phyloP scores from a whole-genome alignment of 2,888 invertebrate genomes.

The Cancer borealis region DNA sequence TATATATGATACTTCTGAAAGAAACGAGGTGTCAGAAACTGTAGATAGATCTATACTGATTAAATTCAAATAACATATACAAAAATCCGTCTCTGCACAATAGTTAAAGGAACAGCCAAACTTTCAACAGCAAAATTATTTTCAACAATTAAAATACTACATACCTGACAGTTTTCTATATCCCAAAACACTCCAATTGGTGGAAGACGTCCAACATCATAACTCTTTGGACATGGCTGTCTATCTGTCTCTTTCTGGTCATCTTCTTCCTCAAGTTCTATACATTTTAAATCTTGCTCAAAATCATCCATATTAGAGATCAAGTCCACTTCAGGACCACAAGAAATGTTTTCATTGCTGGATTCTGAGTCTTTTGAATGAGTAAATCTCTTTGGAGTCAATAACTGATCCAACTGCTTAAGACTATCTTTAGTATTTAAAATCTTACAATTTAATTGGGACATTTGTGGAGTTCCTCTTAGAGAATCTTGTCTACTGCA shows the following conservation, averaged over 20 bases:
- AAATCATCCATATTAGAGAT: constrained; percentile 52
- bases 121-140: background rate
- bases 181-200: constrained; percentile 93
- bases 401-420: background rate
- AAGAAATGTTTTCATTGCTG: constrained; percentile 15
- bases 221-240: constrained; percentile 54
- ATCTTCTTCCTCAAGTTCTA: constrained; percentile 56
- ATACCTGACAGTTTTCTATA: constrained; percentile 92
- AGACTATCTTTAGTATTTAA: background rate
- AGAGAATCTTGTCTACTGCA: background rate
- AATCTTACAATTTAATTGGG: background rate
- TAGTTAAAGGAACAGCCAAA: background rate
- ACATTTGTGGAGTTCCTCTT: background rate
- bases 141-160: constrained; percentile 67
- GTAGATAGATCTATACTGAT: too few relatives aligned
- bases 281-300: constrained; percentile 59
- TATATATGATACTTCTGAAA: too few relatives aligned
- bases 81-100: background rate
- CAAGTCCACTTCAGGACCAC: constrained; percentile 54
- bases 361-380: background rate
- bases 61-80: background rate
- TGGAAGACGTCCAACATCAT: constrained; percentile 60
- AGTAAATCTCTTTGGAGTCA: background rate
- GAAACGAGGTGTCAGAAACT: too few relatives aligned
- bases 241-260: constrained; percentile 56